Conservation (phyloP, 2,113 vertebrate genomes). For the Barnardius zonarius region DNA sequence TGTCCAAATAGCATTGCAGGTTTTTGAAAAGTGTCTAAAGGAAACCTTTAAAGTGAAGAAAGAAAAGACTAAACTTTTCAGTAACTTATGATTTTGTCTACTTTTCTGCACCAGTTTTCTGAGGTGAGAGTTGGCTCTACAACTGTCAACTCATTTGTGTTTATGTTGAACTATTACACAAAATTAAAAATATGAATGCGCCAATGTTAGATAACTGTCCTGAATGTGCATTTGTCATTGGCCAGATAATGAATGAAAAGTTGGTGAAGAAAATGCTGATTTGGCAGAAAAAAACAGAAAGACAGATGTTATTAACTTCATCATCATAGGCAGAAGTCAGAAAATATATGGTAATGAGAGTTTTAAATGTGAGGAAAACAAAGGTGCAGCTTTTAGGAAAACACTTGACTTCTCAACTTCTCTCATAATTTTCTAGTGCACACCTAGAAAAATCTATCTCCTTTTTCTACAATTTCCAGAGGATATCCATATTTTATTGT, state of each 20-base stretch:
- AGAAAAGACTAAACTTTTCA: not conserved
- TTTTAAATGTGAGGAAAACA: not conserved
- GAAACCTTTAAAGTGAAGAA: not conserved
- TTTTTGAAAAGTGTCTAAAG: not conserved
- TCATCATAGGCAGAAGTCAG: not conserved
- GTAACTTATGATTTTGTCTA: not conserved
- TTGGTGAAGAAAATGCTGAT: not conserved
- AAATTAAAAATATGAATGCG: not conserved
- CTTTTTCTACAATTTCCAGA: not conserved
- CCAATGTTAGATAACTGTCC: not conserved
- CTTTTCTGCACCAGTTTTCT: not conserved
- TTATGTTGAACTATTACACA: not conserved
- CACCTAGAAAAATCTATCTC: not conserved
- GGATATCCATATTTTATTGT: constrained; percentile 14
- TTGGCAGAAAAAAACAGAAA: not conserved
- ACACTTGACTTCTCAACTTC: not conserved
- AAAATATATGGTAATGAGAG: not conserved
- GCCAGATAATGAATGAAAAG: not conserved
- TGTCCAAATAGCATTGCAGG: not conserved
- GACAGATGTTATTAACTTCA: not conserved
- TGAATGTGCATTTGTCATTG: not conserved
- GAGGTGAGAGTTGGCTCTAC: not conserved
- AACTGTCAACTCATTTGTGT: not conserved
- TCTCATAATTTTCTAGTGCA: not conserved
- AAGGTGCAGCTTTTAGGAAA: not conserved